Evolutionary conservation across 2,888 invertebrate genomes (phyloP).

Genomic region (Hecatera dysodea): DNA sequence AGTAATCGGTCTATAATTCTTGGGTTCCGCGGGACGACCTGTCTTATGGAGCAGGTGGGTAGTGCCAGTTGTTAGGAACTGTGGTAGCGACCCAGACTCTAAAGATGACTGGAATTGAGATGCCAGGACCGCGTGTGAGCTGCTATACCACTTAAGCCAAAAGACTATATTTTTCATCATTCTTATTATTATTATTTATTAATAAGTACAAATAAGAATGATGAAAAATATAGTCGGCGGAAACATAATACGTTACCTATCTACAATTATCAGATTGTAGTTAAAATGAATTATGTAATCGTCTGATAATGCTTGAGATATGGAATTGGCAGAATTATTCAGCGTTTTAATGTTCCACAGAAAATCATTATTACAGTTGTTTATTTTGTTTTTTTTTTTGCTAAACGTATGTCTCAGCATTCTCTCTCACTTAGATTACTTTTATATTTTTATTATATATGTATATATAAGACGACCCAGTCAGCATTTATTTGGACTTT

Average conservation of each 20-base stretch:
- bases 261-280: constrained; percentile 22
- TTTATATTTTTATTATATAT: no score
- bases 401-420: neutral
- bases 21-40: no score
- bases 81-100: no score
- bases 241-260: constrained; percentile 22
- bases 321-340: neutral
- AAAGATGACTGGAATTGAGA: no score
- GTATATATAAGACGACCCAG: no score
- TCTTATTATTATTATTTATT: no score
- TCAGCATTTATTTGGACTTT: neutral
- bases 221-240: neutral
- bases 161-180: no score
- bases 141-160: no score
- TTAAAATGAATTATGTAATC: constrained; percentile 6
- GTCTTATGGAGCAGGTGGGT: no score
- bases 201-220: neutral
- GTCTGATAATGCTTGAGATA: neutral
- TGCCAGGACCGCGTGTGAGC: no score
- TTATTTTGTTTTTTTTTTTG: neutral
- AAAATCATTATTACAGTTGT: neutral
- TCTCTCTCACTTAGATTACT: neutral
- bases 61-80: no score
- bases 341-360: neutral
- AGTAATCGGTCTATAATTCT: no score